Base-by-base conservation (phyloP, 2,113 vertebrate genomes). In the Neodontobutis hainanensis region DNA sequence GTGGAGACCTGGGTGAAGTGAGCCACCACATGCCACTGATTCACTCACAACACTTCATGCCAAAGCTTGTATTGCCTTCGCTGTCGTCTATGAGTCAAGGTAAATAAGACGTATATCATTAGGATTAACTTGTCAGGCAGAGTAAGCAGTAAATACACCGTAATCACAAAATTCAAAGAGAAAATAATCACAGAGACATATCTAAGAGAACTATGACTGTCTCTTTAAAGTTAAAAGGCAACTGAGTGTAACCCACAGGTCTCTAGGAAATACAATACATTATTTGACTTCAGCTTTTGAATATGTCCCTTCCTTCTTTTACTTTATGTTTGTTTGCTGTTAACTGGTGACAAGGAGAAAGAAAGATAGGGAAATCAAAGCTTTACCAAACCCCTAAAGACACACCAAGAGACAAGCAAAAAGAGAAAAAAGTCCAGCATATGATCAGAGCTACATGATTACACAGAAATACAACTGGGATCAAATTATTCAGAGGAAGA, bases 401-500 rank as follows among this genome's bases (percentile, higher is more conserved):
- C 50, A 56, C 8, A 48, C 27, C 16, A 6, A 35, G 11, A 38
- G 7, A 47, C n/a, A 75, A 3, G 68, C 4, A 64, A 32, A 81
- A 48, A 15, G 2, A 69, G 44, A 78, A 57, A 57, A 14, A 14
- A 55, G 49, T 62, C 38, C 70, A 69, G 66, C 55, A 73, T 65
- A 73, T 43, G 14, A 62, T 66, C 51, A 50, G 12, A 56, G 52
- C 52, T 8, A n/a, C 65, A 44, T 72, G 43, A 71, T 68, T 55
- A 67, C 62, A 73, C 46, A 19, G 36, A 65, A 62, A 85, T 76
- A 38, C 77, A 72, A 7, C 5, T 61, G 77, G 69, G 71, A 85
- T 66, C 47, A 60, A 70, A 79, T 35, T 80, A 64, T 80, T 73
- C 73, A 81, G 77, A 74, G 48, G 65, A 69, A 76, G 61, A 65